Base-by-base conservation (phyloP, 2,797 vertebrate genomes). In the Peromyscus attwateri region DNA sequence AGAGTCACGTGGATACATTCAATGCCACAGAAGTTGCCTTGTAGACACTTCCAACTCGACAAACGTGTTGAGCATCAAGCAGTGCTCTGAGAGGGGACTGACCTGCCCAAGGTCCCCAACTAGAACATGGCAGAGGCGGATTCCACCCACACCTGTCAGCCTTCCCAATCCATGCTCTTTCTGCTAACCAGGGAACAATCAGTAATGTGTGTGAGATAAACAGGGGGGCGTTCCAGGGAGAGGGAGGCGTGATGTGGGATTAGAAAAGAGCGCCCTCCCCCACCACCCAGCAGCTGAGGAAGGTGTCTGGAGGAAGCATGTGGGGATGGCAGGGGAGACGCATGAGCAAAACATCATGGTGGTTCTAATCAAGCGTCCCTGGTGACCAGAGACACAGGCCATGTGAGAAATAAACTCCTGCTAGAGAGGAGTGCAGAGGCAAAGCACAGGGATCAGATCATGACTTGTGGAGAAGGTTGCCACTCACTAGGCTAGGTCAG, bases 231-330 rank as follows among this genome's bases (percentile, higher is more conserved):
- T 40, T 60, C 66, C 8, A 66, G 55, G 40, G 23, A 82, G 43
- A 91, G 70, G 29, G 52, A 40, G 25, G 40, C 1, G 55, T 57
- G 60, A 66, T 2, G 29, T 43, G n/a, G 70, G 55, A 89, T 76
- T 55, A 89, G 87, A 52, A 60, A 82, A 91, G n/a, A 40, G 55
- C 23, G 34, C 40, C 55, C 57, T 52, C 85, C 87, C 68, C 68
- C 10, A 3, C 68, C 52, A 2, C 70, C 70, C 25, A 23, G 43
- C 76, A 68, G 62, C 76, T 29, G 70, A 66, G 40, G 34, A 31
- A 11, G 80, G 62, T 46, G 31, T 23, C 62, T 91, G 43, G 60
- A 55, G 52, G 52, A 37, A 37, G 46, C n/a, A 17, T 25, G n/a
- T 37, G n/a, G 6, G 31, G 27, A 11, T 34, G n/a, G n/a, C 21